Percentiles rank a stretch among this genome's conserved stretches.
Evolutionary conservation across 2,888 invertebrate genomes (phyloP).

Genomic region (Odontomyia ornata): DNA sequence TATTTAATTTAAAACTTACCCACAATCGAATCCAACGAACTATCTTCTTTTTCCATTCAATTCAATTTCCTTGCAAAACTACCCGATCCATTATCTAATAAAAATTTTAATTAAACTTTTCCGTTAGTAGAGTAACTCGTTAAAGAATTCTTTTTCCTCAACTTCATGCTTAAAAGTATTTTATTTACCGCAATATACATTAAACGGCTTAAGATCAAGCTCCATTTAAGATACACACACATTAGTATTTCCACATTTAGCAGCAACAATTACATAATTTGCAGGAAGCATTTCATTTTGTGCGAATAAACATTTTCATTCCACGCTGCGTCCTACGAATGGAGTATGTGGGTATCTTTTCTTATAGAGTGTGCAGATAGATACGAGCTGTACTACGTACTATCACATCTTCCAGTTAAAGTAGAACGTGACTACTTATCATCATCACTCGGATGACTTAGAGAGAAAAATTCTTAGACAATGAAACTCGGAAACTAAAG

Average conservation of each 20-base stretch:
- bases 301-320: background rate
- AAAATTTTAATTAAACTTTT: slow-evolving; percentile 10
- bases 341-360: background rate
- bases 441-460: background rate
- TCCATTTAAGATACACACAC: background rate
- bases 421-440: slow-evolving; percentile 33
- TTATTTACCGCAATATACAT: background rate
- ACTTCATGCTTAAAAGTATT: background rate
- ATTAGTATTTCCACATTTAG: background rate
- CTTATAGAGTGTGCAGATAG: too few species aligned
- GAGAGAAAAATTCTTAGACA: slow-evolving; percentile 7
- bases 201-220: background rate
- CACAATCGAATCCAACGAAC: too few species aligned
- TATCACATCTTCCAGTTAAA: background rate
- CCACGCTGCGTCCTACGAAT: background rate
- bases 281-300: slow-evolving; percentile 31
- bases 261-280: slow-evolving; percentile 25
- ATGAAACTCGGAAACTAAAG: background rate
- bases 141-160: background rate
- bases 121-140: background rate
- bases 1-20: too few species aligned
- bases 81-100: background rate
- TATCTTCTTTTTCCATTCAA: too few species aligned
- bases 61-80: too few species aligned
- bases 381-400: background rate